Conservation (phyloP, 2,113 vertebrate genomes). For the Chloropsis cyanopogon region DNA sequence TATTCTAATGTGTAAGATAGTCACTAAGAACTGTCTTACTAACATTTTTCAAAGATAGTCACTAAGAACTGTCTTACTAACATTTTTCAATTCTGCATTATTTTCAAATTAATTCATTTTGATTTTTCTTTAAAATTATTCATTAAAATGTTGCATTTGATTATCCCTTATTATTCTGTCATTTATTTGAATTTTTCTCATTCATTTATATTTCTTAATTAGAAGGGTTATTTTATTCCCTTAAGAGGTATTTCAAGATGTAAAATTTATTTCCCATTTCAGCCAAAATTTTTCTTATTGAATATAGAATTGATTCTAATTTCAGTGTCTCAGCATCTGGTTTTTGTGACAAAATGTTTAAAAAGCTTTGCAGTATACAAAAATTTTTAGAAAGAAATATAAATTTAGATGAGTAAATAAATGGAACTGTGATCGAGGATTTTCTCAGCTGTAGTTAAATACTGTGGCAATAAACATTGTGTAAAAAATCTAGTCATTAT, state of each 20-base stretch:
- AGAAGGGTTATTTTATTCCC: background rate
- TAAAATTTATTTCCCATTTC: background rate
- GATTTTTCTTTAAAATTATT: background rate
- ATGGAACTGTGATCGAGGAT: background rate
- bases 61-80: background rate
- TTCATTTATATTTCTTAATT: background rate
- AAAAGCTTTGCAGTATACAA: background rate
- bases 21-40: background rate
- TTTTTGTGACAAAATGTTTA: background rate
- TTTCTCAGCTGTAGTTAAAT: constrained; percentile 7
- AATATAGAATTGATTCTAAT: background rate
- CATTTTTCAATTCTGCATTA: background rate
- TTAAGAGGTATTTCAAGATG: background rate
- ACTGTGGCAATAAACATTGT: background rate
- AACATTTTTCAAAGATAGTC: background rate
- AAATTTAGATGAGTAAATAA: background rate
- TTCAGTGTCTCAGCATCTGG: background rate
- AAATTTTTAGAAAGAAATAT: background rate
- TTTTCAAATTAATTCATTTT: background rate
- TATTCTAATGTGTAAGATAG: background rate
- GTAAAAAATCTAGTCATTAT: constrained; percentile 8
- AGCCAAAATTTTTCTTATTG: background rate
- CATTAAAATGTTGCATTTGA: background rate
- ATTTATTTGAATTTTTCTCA: background rate
- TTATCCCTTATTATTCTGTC: background rate